phyloP scores from a whole-genome alignment of 2,113 vertebrate genomes.

The Callipepla californica region DNA sequence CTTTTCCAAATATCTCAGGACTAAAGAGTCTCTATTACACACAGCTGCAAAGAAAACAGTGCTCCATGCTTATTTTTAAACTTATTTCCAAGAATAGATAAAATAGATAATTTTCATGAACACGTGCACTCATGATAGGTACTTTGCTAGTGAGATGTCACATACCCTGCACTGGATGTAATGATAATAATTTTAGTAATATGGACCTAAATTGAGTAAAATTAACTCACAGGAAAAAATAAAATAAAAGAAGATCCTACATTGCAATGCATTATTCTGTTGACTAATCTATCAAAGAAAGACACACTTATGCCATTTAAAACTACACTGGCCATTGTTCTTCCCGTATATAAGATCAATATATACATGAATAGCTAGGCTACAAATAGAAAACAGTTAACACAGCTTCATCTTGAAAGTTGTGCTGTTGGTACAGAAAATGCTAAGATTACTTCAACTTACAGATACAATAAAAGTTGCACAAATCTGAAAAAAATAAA shows the following conservation, averaged over 20 bases:
- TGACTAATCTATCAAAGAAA: slow-evolving; percentile 28
- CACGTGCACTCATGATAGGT: fast-evolving
- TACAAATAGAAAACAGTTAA: slow-evolving; percentile 48
- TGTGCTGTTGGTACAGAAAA: slow-evolving; percentile 1
- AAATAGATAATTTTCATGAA: neutral
- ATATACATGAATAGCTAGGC: neutral
- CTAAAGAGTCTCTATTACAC: neutral
- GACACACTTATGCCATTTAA: neutral
- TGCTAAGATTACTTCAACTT: slow-evolving; percentile 19
- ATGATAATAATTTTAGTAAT: neutral
- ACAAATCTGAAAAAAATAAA: neutral
- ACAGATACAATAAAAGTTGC: neutral
- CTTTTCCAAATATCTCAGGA: neutral
- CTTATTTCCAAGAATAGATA: neutral
- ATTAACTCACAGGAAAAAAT: neutral
- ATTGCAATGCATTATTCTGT: slow-evolving; percentile 1
- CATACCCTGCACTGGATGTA: neutral
- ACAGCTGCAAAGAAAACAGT: neutral
- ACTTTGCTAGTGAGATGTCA: neutral
- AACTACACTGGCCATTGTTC: slow-evolving; percentile 28
- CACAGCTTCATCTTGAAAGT: neutral
- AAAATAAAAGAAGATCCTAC: neutral
- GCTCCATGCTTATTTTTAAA: fast-evolving
- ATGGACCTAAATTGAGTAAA: slow-evolving; percentile 10
- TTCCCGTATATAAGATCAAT: slow-evolving; percentile 22